phyloP scores from a whole-genome alignment of 2,888 invertebrate species.

The Callimorpha dominula region DNA sequence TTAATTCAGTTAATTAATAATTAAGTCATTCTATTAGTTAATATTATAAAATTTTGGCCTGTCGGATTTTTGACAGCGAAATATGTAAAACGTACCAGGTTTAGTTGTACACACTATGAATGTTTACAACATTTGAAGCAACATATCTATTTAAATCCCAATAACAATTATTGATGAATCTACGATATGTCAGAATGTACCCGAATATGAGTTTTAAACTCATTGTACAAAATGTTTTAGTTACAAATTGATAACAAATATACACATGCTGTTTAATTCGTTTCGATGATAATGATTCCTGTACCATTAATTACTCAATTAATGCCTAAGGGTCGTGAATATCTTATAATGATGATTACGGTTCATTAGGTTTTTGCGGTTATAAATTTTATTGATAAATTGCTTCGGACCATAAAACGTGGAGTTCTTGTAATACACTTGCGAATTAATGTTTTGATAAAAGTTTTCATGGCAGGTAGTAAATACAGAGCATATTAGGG shows the following conservation, averaged over 20 bases:
- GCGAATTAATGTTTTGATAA: constrained; percentile 22
- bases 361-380: constrained; percentile 20
- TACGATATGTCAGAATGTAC: too few species aligned
- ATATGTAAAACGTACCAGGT: neutral
- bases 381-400: constrained; percentile 14
- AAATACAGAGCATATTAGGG: neutral
- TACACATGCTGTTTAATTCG: neutral
- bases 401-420: constrained; percentile 19
- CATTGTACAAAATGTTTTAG: neutral
- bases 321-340: neutral
- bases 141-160: too few species aligned
- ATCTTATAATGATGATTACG: constrained; percentile 1
- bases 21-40: too few species aligned
- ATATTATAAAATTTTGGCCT: neutral
- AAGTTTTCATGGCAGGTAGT: neutral
- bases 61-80: neutral
- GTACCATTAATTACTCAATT: neutral
- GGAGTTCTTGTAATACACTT: constrained; percentile 1
- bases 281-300: neutral
- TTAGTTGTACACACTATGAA: neutral
- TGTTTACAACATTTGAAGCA: too few species aligned
- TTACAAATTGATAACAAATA: neutral
- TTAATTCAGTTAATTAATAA: too few species aligned
- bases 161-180: too few species aligned
- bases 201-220: neutral